Conservation (phyloP, 1,140 invertebrate genomes). For the Musca domestica region DNA sequence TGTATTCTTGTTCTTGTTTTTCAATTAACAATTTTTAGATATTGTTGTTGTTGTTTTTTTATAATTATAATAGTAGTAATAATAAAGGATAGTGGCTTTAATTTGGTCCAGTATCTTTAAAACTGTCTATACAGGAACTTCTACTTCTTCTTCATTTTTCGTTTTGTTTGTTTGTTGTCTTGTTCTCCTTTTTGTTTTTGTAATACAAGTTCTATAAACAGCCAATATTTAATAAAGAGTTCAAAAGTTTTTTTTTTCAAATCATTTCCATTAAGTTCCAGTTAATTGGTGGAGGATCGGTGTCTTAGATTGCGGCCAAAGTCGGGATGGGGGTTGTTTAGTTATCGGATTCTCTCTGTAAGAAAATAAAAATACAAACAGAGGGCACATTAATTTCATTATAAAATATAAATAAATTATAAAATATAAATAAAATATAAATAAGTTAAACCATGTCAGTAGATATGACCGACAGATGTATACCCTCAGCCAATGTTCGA, state of each 20-base stretch:
- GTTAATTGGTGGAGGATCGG: no score
- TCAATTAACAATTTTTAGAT: not conserved
- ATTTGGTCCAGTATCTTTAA: no score
- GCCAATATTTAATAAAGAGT: no score
- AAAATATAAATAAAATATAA: not conserved
- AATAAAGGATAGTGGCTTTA: not conserved
- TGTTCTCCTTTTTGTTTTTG: not conserved
- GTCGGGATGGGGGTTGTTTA: not conserved
- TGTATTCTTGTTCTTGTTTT: not conserved
- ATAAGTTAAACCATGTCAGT: no score
- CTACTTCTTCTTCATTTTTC: not conserved
- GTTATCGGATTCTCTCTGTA: not conserved
- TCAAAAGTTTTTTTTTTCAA: not conserved
- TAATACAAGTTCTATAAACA: no score
- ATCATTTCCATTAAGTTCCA: no score
- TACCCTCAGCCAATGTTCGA: no score
- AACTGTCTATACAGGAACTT: constrained; percentile 16
- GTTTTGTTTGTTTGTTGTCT: not conserved
- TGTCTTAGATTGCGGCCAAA: not conserved
- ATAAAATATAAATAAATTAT: constrained; percentile 3
- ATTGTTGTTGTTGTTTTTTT: not conserved
- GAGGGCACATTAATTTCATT: not conserved
- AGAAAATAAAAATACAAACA: not conserved
- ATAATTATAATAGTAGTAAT: not conserved
- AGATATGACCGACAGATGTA: no score